Evolutionary conservation across 1,140 invertebrate genomes (phyloP), one percentile per base, ranked within the genome.

Genomic region (Caenorhabditis latens): DNA sequence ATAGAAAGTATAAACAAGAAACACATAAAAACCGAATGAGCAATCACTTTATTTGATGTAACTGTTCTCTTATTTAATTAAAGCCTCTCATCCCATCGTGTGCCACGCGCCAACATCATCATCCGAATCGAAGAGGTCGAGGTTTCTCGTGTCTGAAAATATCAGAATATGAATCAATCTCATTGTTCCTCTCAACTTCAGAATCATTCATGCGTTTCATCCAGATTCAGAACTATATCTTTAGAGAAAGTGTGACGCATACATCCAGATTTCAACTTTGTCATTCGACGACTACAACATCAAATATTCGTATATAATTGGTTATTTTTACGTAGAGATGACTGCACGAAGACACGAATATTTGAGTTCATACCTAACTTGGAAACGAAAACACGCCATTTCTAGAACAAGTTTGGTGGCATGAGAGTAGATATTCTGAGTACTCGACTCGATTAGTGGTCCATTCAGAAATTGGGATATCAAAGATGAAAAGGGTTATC

Each of bases 111-210:
- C 40, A 46, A 13, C 11, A 19, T 21, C 71, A 79, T 79, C 46
- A 79, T 79, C 71, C 71, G 71, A 79, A 79, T 79, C 71, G 71
- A 50, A 79, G 71, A 24, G 71, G 71, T 50, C 71, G 71, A 32
- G 71, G 71, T 14, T 79, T 79, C 46, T 79, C 71, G n/a, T 79
- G 71, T 32, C 71, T 79, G 71, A 6, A 79, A 79, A 63, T 63
- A 32, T 40, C 50, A 16, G 16, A 3, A 14, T 32, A 11, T 40
- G 11, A 11, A 9, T 14, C 14, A 53, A 53, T 6, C 50, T 50
- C 8, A 50, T 9, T 50, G 14, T 50, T 16, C 50, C 14, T 50
- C 8, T 50, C 14, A 50, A 50, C 50, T 50, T 32, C 32, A 32
- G 32, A 32, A 32, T 32, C 32, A 32, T 2, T 32, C 32, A 32